These are phyloP conservation scores for Leguminivora glycinivorella DNA, from an alignment of 1,140 invertebrate species.

Conservation along the genomic window DNA sequence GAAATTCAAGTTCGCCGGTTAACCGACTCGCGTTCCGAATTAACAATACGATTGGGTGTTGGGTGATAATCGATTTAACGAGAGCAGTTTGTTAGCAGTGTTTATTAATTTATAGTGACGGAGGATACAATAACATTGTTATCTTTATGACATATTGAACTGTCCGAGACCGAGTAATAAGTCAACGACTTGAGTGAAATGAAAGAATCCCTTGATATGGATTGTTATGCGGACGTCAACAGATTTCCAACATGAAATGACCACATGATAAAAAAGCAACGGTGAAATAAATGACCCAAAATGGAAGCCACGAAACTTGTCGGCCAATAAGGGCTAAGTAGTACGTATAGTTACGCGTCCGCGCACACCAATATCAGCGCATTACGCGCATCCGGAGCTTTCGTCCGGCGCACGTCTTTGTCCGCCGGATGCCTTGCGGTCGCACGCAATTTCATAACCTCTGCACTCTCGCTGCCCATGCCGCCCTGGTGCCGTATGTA, in stretches of 20 bases:
- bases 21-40: conserved; percentile 39
- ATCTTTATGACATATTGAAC: conserved; percentile 53
- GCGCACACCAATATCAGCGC: conserved; percentile 55
- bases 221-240: conserved; percentile 31
- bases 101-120: conserved; percentile 39
- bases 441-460: conserved; percentile 75
- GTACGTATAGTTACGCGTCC: conserved; percentile 26
- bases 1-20: conserved; percentile 46
- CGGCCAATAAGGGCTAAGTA: conserved; percentile 21
- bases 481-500: conserved; percentile 30
- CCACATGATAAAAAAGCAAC: not conserved
- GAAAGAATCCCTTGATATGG: conserved; percentile 42
- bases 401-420: conserved; percentile 63
- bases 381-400: conserved; percentile 73
- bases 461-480: conserved; percentile 43
- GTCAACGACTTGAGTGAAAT: conserved; percentile 56
- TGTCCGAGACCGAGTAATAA: conserved; percentile 54
- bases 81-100: conserved; percentile 17
- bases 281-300: not conserved
- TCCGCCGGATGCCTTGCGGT: conserved; percentile 77
- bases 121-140: conserved; percentile 58
- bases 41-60: conserved; percentile 34
- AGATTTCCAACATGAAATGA: not conserved
- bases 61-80: conserved; percentile 24
- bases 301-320: conserved; percentile 16